These are phyloP conservation scores for Girardinichthys multiradiatus DNA, from an alignment of 2,113 vertebrate species.

Conservation along the genomic window DNA sequence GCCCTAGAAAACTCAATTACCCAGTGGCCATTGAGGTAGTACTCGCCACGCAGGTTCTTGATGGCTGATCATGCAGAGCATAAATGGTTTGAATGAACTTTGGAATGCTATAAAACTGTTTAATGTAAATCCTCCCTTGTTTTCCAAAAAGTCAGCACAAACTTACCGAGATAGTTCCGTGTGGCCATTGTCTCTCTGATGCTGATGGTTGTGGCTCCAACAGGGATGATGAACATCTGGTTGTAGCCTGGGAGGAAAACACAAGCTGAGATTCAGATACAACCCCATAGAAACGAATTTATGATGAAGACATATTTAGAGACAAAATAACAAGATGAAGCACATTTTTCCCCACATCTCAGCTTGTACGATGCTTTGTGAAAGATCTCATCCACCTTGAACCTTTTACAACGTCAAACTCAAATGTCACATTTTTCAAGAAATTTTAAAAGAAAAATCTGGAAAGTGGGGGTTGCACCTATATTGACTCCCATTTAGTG, in stretches of 20 bases:
- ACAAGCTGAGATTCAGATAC: neutral
- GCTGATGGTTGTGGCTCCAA: conserved; percentile 89
- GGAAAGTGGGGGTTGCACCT: too few species aligned
- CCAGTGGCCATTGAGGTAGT: conserved; percentile 97
- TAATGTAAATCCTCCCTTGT: neutral
- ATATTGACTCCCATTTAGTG: too few species aligned
- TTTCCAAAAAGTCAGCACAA: neutral
- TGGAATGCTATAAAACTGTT: neutral
- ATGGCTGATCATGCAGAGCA: conserved; percentile 78
- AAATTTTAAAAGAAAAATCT: too few species aligned
- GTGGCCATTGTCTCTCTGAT: conserved; percentile 88
- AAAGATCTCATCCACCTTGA: too few species aligned
- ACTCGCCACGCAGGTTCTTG: conserved; percentile 88
- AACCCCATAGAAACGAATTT: neutral
- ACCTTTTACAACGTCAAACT: too few species aligned
- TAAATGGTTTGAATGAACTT: neutral
- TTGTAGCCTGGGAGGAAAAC: conserved; percentile 87
- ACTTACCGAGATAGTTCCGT: conserved; percentile 92
- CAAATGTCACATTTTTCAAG: too few species aligned
- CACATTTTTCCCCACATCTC: neutral
- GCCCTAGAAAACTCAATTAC: conserved; percentile 86
- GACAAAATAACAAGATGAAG: neutral
- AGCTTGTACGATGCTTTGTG: neutral
- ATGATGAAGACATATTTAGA: neutral
- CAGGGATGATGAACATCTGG: conserved; percentile 90